phyloP scores from a whole-genome alignment of 2,888 invertebrate genomes.

The Philopedon plagiatum region DNA sequence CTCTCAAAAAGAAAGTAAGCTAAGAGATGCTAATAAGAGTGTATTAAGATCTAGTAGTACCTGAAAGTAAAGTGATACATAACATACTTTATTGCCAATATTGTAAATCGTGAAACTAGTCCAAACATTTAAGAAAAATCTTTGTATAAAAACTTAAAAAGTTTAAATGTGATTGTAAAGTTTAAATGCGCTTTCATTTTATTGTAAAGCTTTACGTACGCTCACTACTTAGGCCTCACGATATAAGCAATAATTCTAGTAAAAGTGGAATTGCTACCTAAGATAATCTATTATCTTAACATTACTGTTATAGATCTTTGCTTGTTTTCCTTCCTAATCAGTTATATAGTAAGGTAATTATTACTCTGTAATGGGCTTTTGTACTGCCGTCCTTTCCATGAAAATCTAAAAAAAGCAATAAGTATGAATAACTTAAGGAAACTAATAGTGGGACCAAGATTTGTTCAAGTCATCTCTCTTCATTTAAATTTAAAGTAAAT shows the following conservation, averaged over 20 bases:
- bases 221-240: not conserved
- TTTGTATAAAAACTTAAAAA: constrained; percentile 16
- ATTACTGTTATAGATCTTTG: too few species aligned
- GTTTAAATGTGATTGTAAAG: constrained; percentile 29
- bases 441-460: constrained; percentile 33
- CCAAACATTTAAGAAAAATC: constrained; percentile 35
- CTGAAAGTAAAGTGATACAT: constrained; percentile 47
- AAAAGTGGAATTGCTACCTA: too few species aligned
- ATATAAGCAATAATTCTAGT: not conserved
- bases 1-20: constrained; percentile 30
- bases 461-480: not conserved
- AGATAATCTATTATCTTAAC: not conserved
- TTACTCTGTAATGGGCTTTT: too few species aligned
- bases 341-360: too few species aligned
- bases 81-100: constrained; percentile 43
- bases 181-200: constrained; percentile 15
- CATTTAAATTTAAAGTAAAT: not conserved
- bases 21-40: constrained; percentile 32
- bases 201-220: not conserved
- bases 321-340: too few species aligned
- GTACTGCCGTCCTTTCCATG: not conserved
- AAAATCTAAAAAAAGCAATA: not conserved
- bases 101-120: constrained; percentile 35
- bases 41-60: constrained; percentile 48
- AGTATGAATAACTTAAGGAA: not conserved